phyloP scores from a whole-genome alignment of 2,888 invertebrate genomes.

The Oscheius myriophilus region DNA sequence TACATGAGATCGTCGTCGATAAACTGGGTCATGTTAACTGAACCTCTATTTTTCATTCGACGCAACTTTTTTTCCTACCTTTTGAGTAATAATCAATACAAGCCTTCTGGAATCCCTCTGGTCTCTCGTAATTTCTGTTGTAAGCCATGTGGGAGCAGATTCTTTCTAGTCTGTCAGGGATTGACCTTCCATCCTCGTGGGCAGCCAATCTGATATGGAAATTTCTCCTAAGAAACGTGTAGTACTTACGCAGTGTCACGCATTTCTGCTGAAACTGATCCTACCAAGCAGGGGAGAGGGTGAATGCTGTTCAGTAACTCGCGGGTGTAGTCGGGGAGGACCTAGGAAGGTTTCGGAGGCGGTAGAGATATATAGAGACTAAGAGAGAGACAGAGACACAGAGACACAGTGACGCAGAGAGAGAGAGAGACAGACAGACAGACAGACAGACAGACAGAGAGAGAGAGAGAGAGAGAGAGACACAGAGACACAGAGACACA shows the following conservation, averaged over 20 bases:
- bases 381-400: no score
- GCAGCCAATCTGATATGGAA: constrained; percentile 9
- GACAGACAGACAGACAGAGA: no score
- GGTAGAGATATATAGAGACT: no score
- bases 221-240: no score
- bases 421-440: no score
- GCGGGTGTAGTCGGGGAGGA: no score
- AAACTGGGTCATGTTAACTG: neutral
- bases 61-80: neutral
- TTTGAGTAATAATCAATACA: constrained; percentile 6
- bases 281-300: neutral
- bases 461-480: no score
- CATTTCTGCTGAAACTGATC: neutral
- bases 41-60: neutral
- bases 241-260: constrained; percentile 5
- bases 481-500: no score
- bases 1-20: constrained; percentile 12
- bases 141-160: constrained; percentile 3
- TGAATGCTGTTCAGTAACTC: no score
- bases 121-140: constrained; percentile 13
- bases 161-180: neutral
- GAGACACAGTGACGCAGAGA: neutral
- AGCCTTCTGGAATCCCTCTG: constrained; percentile 5
- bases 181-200: neutral
- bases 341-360: no score